phyloP scores from a whole-genome alignment of 2,113 vertebrate genomes.

The Muntiacus reevesi region DNA sequence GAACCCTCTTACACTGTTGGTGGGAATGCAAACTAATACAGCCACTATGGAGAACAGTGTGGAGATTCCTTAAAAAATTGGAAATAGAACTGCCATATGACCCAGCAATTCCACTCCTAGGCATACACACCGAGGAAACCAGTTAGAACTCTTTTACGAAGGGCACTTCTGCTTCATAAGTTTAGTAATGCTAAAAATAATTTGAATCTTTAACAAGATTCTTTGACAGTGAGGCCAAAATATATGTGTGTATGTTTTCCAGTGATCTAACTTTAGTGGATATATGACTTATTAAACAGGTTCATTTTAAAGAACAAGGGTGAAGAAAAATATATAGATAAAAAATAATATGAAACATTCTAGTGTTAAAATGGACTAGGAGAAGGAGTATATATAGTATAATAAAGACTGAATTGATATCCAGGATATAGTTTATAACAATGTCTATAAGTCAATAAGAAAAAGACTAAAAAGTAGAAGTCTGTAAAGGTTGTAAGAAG shows the following conservation, averaged over 20 bases:
- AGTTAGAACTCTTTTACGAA: neutral
- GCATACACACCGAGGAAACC: too few relatives aligned
- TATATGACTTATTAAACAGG: neutral
- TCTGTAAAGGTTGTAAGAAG: neutral
- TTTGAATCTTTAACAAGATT: neutral
- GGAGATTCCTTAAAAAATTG: too few relatives aligned
- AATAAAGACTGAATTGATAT: neutral
- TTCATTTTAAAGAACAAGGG: neutral
- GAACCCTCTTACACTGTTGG: too few relatives aligned
- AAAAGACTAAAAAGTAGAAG: neutral
- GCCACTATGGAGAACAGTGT: too few relatives aligned
- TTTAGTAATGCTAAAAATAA: neutral
- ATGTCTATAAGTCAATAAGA: neutral
- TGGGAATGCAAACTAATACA: too few relatives aligned
- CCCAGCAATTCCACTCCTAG: too few relatives aligned
- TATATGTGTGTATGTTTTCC: neutral
- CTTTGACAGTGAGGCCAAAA: neutral
- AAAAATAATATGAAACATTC: neutral
- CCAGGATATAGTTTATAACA: neutral
- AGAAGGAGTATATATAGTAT: neutral
- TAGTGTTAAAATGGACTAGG: neutral
- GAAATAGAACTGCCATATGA: too few relatives aligned
- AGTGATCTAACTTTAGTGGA: neutral
- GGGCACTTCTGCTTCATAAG: neutral
- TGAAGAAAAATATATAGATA: neutral